Evolutionary conservation across 2,113 vertebrate genomes (phyloP).

Genomic region (Progne subis): DNA sequence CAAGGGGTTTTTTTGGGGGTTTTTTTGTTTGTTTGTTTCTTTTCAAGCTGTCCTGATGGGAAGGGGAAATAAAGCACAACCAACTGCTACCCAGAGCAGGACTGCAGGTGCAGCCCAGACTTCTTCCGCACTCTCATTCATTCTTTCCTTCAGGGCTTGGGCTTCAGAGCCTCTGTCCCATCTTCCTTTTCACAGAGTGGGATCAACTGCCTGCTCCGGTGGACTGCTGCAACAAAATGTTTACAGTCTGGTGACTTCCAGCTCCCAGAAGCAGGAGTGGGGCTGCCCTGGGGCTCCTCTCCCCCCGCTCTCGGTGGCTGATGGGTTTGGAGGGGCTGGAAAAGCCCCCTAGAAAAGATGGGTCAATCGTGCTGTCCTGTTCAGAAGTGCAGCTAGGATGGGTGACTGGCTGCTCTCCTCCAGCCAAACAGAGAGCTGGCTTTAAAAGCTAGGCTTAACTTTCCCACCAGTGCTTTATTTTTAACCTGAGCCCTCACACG

Average conservation of each 20-base stretch:
- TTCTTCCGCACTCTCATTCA: background rate
- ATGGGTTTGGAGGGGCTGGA: background rate
- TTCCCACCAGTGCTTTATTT: slow-evolving; percentile 59
- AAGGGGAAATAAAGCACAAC: background rate
- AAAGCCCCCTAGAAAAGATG: background rate
- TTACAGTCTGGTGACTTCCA: slow-evolving; percentile 36
- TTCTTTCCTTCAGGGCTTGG: background rate
- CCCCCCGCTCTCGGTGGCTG: background rate
- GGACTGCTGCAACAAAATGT: background rate
- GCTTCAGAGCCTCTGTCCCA: background rate
- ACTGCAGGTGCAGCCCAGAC: background rate
- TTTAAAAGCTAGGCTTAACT: background rate
- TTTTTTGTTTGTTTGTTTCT: background rate
- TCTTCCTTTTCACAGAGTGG: background rate
- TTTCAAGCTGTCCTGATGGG: background rate
- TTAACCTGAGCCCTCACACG: slow-evolving; percentile 25
- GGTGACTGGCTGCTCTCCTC: background rate
- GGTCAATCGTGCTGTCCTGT: background rate
- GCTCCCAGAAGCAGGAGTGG: background rate
- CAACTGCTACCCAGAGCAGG: background rate
- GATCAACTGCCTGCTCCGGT: background rate
- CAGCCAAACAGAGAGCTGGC: rapidly evolving
- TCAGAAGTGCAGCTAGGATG: background rate
- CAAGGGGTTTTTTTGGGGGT: background rate
- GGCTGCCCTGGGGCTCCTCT: background rate